phyloP scores from a whole-genome alignment of 2,888 invertebrate species.

The Acleris holmiana region DNA sequence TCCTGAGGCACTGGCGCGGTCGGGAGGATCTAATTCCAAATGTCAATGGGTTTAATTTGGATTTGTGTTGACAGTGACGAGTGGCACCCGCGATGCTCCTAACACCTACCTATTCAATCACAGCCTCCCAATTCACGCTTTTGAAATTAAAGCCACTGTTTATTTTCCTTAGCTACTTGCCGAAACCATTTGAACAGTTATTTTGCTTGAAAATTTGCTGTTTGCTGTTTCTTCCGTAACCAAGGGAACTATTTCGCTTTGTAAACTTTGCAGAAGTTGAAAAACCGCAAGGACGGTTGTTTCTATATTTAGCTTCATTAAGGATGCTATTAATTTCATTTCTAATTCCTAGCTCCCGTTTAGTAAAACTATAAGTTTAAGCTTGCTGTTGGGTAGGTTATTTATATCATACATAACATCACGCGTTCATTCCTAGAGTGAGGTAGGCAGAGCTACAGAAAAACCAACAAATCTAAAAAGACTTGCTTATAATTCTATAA shows the following conservation, averaged over 20 bases:
- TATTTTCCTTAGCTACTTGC: constrained; percentile 10
- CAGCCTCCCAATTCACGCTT: constrained; percentile 8
- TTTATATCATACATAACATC: no score
- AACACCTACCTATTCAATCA: constrained; percentile 27
- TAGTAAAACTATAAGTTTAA: neutral
- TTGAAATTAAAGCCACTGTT: constrained; percentile 3
- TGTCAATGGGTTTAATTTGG: constrained; percentile 76
- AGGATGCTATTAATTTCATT: neutral
- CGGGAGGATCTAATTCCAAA: constrained; percentile 65
- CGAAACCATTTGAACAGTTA: constrained; percentile 8
- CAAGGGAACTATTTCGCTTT: constrained; percentile 21
- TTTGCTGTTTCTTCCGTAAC: constrained; percentile 21
- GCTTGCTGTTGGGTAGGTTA: no score
- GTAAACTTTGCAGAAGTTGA: constrained; percentile 1
- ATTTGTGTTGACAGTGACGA: constrained; percentile 55
- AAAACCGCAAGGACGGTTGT: constrained; percentile 13
- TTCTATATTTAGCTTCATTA: constrained; percentile 11
- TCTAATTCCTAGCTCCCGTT: neutral
- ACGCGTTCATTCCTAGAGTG: no score
- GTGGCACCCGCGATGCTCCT: constrained; percentile 23
- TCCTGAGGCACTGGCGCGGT: constrained; percentile 41
- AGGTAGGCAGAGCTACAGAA: no score
- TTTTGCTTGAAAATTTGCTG: constrained; percentile 8
- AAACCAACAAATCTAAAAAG: no score
- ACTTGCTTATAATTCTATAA: no score